Evolutionary conservation across 2,797 vertebrate genomes (phyloP), one percentile per base, ranked within the genome.

Genomic region (Apodemus agrarius): DNA sequence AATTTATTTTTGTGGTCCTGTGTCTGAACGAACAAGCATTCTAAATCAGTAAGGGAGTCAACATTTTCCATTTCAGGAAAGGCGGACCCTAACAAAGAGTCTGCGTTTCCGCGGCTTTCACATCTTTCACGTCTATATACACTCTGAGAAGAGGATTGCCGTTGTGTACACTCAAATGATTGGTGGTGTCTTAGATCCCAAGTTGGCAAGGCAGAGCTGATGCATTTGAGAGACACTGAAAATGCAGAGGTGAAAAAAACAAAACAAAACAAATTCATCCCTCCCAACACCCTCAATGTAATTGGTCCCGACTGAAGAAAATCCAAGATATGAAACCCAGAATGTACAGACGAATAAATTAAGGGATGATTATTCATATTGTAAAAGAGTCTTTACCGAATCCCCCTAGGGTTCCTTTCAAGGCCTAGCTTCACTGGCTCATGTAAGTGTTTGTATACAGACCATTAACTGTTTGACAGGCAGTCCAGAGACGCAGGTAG

Each of bases 381-480:
- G 89, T 96, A 91, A 95, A 88, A 93, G 89, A 95, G 49, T 96
- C 93, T 97, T 94, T 96, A 85, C 94, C 92, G 86, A 91, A 97
- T 95, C 96, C 96, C 96, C 98, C 37, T 31, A 95, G 97, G 97
- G 93, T 96, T 95, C 93, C 87, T 92, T 93, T 75, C 84, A 90
- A 96, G 97, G 93, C 95, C 93, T 91, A 97, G 96, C 96, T 96
- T 84, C 94, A 95, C 91, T 97, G 95, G 94, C 95, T 97, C 97
- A 94, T 72, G 61, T 94, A 98, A 98, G 94, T 96, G 95, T 97
- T 90, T 94, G 87, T 88, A 81, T 95, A 95, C 96, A 96, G 97
- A 96, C 97, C 97, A 97, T 98, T 98, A 97, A 96, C 93, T 96
- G 19, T 96, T 89, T 97, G 97, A 98, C 91, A 97, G 96, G 69